These are phyloP conservation scores for Steinernema feltiae DNA, from an alignment of 1,140 invertebrate species.

Conservation along the genomic window DNA sequence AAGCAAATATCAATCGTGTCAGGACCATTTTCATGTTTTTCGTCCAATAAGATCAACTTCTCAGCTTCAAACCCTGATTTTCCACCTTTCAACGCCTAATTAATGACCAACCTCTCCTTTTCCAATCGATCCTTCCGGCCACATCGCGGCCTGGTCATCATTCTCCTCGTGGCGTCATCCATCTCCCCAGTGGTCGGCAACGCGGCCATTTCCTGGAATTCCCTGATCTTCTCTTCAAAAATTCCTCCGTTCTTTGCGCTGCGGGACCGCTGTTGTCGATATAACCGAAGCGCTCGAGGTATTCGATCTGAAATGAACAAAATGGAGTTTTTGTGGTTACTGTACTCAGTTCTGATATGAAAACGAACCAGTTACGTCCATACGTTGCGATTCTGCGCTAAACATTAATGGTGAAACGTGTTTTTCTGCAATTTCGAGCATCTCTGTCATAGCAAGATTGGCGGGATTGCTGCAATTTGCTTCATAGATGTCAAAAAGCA, in stretches of 20 bases:
- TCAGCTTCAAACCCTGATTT: not conserved
- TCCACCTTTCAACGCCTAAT: not conserved
- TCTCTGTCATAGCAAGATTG: too few relatives aligned
- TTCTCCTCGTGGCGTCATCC: not conserved
- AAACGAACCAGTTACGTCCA: too few relatives aligned
- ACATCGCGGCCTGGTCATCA: not conserved
- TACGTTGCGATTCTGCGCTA: too few relatives aligned
- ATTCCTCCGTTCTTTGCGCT: not conserved
- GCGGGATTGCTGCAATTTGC: too few relatives aligned
- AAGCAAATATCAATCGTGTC: too few relatives aligned
- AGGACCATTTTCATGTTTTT: too few relatives aligned
- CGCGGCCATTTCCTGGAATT: slow-evolving; percentile 1
- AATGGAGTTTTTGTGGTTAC: too few relatives aligned
- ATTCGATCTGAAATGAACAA: not conserved
- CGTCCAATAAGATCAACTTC: too few relatives aligned
- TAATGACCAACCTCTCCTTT: slow-evolving; percentile 7
- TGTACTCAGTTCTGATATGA: too few relatives aligned
- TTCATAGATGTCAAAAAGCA: too few relatives aligned
- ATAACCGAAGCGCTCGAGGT: not conserved
- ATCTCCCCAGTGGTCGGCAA: not conserved
- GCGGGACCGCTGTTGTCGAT: slow-evolving; percentile 4
- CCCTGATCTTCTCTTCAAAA: not conserved
- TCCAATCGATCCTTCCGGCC: not conserved
- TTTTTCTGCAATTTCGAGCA: too few relatives aligned
- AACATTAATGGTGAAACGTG: too few relatives aligned